Base-by-base conservation (phyloP, 2,797 vertebrate species). In the Eulemur coronatus region DNA sequence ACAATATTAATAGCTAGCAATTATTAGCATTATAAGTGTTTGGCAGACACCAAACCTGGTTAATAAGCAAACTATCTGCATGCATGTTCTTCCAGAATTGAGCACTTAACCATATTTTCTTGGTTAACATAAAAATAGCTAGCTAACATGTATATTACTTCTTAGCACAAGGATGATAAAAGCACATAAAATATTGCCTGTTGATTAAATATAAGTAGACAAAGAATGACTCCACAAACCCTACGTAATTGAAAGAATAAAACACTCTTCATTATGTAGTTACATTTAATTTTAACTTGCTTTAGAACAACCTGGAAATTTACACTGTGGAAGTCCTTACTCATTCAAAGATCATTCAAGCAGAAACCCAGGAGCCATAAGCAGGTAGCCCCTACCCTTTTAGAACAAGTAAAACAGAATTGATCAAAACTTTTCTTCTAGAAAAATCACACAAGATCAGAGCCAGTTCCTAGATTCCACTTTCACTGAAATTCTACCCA, bases 1-100 rank as follows among this genome's bases (percentile, higher is more conserved):
- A 91, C 22, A 92, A 81, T 84, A 96, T 91, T 82, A 97, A 95
- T 57, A 95, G 89, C 22, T 81, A 93, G 57, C 9, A 90, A 93
- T 95, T 93, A 94, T 87, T 93, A 92, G 61, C 82, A 92, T 46
- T 84, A 24, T 72, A 78, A 72, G 24, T 73, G 22, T 80, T 43
- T 82, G 43, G 35, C 59, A 61, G 52, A 84, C 69, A 91, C 79
- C n/a, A 95, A 86, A 69, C 11, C n/a, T 70, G 48, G 30, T 80
- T 94, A 90, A 94, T 61, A 96, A 84, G 85, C 84, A 97, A 85
- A 94, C 33, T 80, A 76, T 59, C 63, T 69, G 30, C 38, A 75
- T n/a, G 12, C 24, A 28, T 41, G 13, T 20, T 94, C 55, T 41
- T 94, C 79, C 35, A 89, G 59, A 91, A 93, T 6, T 41, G 46